Percentiles rank a stretch among this genome's conserved stretches.
phyloP scores from a whole-genome alignment of 2,888 invertebrate species.

The Idaea biselata region DNA sequence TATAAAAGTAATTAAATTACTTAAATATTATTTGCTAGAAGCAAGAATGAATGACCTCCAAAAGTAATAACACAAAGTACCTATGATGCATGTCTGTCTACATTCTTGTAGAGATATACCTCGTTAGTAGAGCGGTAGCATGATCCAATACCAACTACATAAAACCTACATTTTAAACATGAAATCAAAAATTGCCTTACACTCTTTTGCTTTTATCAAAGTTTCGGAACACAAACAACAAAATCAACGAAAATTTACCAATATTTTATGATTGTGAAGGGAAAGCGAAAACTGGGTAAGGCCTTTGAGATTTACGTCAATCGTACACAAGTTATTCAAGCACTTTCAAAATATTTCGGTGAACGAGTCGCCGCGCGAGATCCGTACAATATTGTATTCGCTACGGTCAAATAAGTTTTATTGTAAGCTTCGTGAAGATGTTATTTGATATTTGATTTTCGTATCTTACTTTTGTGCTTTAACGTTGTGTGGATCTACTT shows the following conservation, averaged over 20 bases:
- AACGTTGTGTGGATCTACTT: too few species aligned
- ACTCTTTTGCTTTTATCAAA: conserved; percentile 27
- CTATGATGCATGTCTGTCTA: background rate
- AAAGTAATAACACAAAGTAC: background rate
- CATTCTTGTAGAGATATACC: background rate
- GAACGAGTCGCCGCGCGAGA: conserved; percentile 22
- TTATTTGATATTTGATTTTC: too few species aligned
- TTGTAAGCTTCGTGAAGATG: conserved; percentile 10
- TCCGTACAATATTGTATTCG: conserved; percentile 20
- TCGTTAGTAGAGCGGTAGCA: background rate
- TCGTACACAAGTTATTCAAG: conserved; percentile 28
- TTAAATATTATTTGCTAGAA: background rate
- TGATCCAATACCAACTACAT: background rate
- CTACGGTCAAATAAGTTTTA: conserved; percentile 21
- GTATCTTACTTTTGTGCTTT: too few species aligned
- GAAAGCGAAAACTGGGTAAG: conserved; percentile 34
- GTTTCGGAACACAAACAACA: conserved; percentile 39
- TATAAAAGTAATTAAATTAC: background rate
- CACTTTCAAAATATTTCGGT: conserved; percentile 26
- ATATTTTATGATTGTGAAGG: conserved; percentile 42
- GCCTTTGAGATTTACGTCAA: conserved; percentile 40
- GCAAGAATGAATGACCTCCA: background rate
- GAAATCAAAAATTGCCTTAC: conserved; percentile 11
- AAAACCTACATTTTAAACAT: background rate
- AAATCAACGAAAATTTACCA: conserved; percentile 39